phyloP scores from a whole-genome alignment of 2,113 vertebrate genomes.

The Platycercus adscitus region DNA sequence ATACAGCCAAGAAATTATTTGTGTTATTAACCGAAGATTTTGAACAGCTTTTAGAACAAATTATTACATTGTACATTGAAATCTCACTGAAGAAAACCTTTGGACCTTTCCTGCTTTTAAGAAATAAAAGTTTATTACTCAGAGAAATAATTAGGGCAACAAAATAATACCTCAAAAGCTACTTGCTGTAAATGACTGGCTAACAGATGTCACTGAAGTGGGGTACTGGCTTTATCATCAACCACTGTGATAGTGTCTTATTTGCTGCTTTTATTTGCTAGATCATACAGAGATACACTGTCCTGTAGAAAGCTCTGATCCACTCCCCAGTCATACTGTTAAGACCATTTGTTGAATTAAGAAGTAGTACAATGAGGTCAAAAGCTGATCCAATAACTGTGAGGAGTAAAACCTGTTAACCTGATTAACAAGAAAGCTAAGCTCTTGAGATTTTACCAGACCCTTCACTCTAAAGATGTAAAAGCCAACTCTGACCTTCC shows the following conservation, averaged over 20 bases:
- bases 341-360: constrained; percentile 17
- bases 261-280: neutral
- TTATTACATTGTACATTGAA: neutral
- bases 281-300: neutral
- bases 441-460: neutral
- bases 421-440: constrained; percentile 43
- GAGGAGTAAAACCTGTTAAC: constrained; percentile 48
- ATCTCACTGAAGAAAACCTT: neutral
- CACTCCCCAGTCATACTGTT: neutral
- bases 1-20: neutral
- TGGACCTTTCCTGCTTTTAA: neutral
- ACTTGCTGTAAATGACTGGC: neutral
- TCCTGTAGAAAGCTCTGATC: neutral
- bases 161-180: neutral
- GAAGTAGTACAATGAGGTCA: constrained; percentile 11
- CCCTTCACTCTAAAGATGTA: neutral
- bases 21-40: neutral
- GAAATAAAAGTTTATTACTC: neutral
- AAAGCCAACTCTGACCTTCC: neutral
- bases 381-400: constrained; percentile 39
- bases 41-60: neutral
- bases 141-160: neutral
- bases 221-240: neutral
- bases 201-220: neutral
- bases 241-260: neutral